These are phyloP conservation scores for Drosophila oshimai DNA, from an alignment of 1,140 invertebrate genomes.

Conservation along the genomic window DNA sequence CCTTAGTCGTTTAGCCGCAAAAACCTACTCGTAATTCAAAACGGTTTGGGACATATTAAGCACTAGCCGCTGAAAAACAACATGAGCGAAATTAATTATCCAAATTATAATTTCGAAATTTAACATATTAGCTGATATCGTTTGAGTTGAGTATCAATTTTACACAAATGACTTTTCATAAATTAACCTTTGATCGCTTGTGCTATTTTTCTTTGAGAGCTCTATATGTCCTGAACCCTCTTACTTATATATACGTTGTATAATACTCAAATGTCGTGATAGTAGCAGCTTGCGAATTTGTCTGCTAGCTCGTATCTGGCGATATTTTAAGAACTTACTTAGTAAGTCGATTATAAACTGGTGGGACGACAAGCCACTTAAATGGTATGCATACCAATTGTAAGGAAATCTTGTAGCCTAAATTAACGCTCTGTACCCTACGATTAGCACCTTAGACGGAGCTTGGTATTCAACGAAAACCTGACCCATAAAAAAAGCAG, in stretches of 20 bases:
- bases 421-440: too few species aligned
- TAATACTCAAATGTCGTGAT: constrained; percentile 80
- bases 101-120: background rate
- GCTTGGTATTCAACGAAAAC: too few species aligned
- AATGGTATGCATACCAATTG: too few species aligned
- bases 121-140: background rate
- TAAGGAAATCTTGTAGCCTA: too few species aligned
- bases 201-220: background rate
- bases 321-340: too few species aligned
- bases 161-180: background rate
- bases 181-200: background rate
- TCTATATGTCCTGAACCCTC: constrained; percentile 38
- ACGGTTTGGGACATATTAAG: constrained; percentile 26
- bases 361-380: too few species aligned
- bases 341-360: too few species aligned
- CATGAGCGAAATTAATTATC: background rate
- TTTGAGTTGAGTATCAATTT: background rate
- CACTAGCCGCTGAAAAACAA: background rate
- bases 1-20: constrained; percentile 50
- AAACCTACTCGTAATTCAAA: constrained; percentile 39
- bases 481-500: too few species aligned
- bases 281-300: constrained; percentile 67
- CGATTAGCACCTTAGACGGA: too few species aligned
- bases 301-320: constrained; percentile 64
- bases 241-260: constrained; percentile 57